Base-by-base conservation (phyloP, 2,113 vertebrate genomes). In the Ammodytes dubius region DNA sequence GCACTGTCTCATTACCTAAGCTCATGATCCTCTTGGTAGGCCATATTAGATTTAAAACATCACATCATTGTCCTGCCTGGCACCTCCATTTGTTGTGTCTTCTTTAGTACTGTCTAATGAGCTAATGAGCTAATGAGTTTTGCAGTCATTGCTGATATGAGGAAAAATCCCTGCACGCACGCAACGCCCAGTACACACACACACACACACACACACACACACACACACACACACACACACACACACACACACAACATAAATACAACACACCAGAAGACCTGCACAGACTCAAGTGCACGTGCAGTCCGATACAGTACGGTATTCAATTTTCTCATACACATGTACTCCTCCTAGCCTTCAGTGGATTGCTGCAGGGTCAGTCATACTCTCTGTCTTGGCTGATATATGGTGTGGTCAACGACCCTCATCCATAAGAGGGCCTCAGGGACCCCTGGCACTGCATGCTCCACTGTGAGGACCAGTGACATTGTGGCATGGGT, bases 351-450 rank as follows among this genome's bases (percentile, higher is more conserved):
- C 4, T 15, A 58, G 11, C 75, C 76, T 74, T 80, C 45, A 70
- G 73, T 72, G 72, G 27, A 37, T 17, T 5, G 45, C 27, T 79
- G 64, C 60, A 74, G 35, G 79, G 75, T 79, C 82, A 75, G 65
- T 76, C 82, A 70, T 69, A 45, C 68, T 90, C 77, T 88, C 19
- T 74, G 83, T 85, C 82, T 76, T 46, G 79, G 73, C 6, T 91
- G 86, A 91, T 88, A 72, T 60, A 90, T 89, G 69, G 77, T 11
- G 43, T 42, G 86, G 57, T 42, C 73, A 59, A 10, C 66, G 81
- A 88, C 47, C 90, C 87, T 78, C 57, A 75, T 85, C 56, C 68
- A 73, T 49, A 40, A 42, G 17, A 82, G 57, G 81, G 74, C 59
- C 60, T 84, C 53, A 35, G 78, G 78, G 79, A 58, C 54, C 69